Evolutionary conservation across 2,113 vertebrate genomes (phyloP).

Genomic region (Actenoides hombroni): DNA sequence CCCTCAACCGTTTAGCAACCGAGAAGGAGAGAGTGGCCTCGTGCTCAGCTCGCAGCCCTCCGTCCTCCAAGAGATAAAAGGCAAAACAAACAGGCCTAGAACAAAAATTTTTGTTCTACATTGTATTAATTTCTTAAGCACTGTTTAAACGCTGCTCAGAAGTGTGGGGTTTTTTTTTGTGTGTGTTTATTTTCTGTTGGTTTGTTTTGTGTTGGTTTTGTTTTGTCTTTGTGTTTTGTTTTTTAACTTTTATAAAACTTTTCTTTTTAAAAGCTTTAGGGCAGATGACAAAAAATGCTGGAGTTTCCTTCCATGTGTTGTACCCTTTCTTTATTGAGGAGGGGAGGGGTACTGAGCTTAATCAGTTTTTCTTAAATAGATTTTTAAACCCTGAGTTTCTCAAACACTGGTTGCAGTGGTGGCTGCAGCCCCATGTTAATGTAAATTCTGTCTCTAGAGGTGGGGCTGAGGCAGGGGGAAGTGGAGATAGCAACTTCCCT

Average conservation of each 20-base stretch:
- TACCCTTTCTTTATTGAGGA: not conserved
- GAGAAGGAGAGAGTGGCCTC: not conserved
- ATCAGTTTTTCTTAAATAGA: not conserved
- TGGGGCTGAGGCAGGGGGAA: not conserved
- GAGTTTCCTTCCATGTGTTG: not conserved
- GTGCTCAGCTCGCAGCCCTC: not conserved
- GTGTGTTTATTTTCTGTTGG: no score
- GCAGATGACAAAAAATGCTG: slow-evolving; percentile 22
- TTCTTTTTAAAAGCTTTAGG: not conserved
- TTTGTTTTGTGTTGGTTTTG: not conserved
- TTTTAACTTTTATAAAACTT: not conserved
- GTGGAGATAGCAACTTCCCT: not conserved
- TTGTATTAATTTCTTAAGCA: not conserved
- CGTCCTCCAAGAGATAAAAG: not conserved
- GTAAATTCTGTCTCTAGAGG: not conserved
- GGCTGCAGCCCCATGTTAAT: slow-evolving; percentile 11
- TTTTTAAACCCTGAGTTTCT: not conserved
- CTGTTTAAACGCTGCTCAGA: not conserved
- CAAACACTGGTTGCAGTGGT: not conserved
- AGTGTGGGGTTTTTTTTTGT: not conserved
- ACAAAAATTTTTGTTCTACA: not conserved
- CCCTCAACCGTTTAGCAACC: not conserved
- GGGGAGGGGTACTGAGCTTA: not conserved
- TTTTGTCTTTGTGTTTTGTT: not conserved
- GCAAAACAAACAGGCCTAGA: not conserved